Evolutionary conservation across 2,113 vertebrate species (phyloP).

Genomic region (Hydropotes inermis): DNA sequence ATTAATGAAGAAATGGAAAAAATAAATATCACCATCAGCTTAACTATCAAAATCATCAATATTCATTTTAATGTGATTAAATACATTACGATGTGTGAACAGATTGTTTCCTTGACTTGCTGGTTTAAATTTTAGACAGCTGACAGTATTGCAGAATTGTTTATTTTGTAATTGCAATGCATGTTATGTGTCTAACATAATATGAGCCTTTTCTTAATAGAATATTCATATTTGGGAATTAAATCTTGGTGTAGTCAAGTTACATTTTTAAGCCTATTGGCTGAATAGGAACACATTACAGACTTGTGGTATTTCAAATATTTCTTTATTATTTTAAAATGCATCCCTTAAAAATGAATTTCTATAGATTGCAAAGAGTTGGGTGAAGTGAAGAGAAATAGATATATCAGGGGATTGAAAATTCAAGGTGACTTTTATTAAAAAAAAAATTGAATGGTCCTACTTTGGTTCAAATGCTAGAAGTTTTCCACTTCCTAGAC

Average conservation of each 20-base stretch:
- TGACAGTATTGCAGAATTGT: not conserved
- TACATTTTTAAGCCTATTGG: constrained; percentile 23
- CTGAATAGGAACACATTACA: constrained; percentile 2
- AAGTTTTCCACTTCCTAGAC: not conserved
- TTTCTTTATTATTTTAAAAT: constrained; percentile 18
- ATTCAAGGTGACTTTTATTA: constrained; percentile 53
- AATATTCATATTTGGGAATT: constrained; percentile 7
- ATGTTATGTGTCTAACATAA: not conserved
- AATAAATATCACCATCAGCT: constrained; percentile 22
- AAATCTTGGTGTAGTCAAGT: constrained; percentile 29
- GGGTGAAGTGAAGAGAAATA: not conserved
- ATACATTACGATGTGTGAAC: not conserved
- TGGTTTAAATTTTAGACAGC: constrained; percentile 16
- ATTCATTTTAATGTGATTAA: constrained; percentile 35
- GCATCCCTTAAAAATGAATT: not conserved
- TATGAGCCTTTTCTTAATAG: constrained; percentile 31
- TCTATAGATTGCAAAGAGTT: constrained; percentile 6
- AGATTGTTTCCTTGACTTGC: not conserved
- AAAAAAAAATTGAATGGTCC: constrained; percentile 2
- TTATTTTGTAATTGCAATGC: constrained; percentile 31
- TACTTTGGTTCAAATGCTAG: constrained; percentile 30
- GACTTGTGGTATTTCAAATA: constrained; percentile 11
- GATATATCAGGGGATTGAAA: not conserved
- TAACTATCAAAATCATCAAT: constrained; percentile 39
- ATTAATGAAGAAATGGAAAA: constrained; percentile 44